These are phyloP conservation scores for Chesias legatella DNA, from an alignment of 2,888 invertebrate genomes.

Conservation along the genomic window DNA sequence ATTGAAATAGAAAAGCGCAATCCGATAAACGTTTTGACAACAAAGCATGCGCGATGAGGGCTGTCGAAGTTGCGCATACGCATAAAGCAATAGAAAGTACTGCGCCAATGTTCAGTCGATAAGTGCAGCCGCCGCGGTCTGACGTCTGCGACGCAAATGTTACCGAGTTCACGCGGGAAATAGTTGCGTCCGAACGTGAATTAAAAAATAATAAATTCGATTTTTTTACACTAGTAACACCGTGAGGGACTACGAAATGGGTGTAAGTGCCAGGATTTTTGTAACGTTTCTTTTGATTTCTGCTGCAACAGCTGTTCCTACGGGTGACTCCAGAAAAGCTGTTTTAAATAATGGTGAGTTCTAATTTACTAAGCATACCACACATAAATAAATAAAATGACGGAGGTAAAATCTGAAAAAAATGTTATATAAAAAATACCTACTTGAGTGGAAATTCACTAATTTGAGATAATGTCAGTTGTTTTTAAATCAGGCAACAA, in stretches of 20 bases:
- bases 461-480: too few relatives aligned
- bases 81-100: constrained; percentile 75
- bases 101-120: constrained; percentile 60
- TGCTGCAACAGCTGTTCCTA: constrained; percentile 58
- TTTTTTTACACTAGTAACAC: constrained; percentile 28
- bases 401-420: too few relatives aligned
- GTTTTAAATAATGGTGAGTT: constrained; percentile 54
- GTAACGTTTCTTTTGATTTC: constrained; percentile 61
- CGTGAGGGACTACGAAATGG: constrained; percentile 57
- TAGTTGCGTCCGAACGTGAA: constrained; percentile 67
- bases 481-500: too few relatives aligned
- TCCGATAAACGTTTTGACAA: constrained; percentile 32
- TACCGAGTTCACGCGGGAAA: constrained; percentile 70
- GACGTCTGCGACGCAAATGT: constrained; percentile 70
- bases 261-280: constrained; percentile 70
- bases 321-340: constrained; percentile 51
- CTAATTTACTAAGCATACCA: not conserved
- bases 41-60: constrained; percentile 36
- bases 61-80: constrained; percentile 56
- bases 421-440: too few relatives aligned
- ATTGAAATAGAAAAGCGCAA: constrained; percentile 37
- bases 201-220: constrained; percentile 31
- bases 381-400: not conserved
- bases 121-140: constrained; percentile 49
- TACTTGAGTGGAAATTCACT: too few relatives aligned